Conservation (phyloP, 2,113 vertebrate genomes). For the Callionymus lyra region DNA sequence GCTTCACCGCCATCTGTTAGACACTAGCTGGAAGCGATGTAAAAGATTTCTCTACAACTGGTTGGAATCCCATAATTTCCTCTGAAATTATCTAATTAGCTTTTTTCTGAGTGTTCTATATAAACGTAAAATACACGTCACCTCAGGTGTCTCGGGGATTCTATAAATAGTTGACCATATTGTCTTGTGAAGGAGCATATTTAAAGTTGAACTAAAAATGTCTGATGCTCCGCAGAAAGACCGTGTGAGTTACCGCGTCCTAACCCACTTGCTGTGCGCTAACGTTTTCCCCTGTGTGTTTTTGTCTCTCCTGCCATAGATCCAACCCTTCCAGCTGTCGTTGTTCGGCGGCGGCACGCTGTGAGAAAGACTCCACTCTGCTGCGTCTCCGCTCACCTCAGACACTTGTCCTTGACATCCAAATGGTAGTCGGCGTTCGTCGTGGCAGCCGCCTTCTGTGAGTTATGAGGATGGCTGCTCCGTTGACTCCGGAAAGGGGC, state of each 20-base stretch:
- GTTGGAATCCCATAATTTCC: constrained; percentile 28
- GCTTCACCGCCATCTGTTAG: constrained; percentile 48
- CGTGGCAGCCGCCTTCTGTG: constrained; percentile 30
- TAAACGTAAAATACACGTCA: too few relatives aligned
- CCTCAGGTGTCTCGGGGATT: too few relatives aligned
- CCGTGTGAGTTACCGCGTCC: constrained; percentile 2
- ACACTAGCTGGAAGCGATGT: constrained; percentile 30
- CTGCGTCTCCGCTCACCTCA: constrained; percentile 28
- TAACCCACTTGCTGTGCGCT: constrained; percentile 10
- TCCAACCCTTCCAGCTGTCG: constrained; percentile 43
- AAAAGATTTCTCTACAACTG: constrained; percentile 9
- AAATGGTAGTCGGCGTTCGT: constrained; percentile 42
- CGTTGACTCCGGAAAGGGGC: constrained; percentile 34
- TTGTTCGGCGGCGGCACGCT: constrained; percentile 36
- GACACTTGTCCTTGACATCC: constrained; percentile 47
- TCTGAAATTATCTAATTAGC: constrained; percentile 32
- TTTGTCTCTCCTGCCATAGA: constrained; percentile 38
- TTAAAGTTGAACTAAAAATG: constrained; percentile 14
- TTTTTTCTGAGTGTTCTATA: neutral
- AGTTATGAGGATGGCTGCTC: constrained; percentile 52
- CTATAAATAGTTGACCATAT: too few relatives aligned
- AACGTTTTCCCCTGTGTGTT: constrained; percentile 22
- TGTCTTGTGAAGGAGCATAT: constrained; percentile 2
- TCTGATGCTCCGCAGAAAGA: constrained; percentile 6
- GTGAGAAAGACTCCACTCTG: constrained; percentile 41